phyloP scores from a whole-genome alignment of 2,888 invertebrate species.

The Rhimphoctona megacephalus region DNA sequence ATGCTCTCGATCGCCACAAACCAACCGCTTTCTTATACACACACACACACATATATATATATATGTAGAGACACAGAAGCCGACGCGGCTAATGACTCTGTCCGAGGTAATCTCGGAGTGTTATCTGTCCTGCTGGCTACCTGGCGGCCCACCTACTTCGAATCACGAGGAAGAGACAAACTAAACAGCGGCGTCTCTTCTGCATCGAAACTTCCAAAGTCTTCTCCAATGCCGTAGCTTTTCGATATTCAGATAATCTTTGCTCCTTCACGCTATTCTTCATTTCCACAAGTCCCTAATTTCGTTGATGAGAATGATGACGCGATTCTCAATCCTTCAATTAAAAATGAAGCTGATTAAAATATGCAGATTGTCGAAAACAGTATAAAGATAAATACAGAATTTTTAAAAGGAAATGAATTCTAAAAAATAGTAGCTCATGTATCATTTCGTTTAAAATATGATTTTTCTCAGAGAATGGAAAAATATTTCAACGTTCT shows the following conservation, averaged over 20 bases:
- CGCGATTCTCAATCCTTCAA: background rate
- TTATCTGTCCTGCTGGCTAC: constrained; percentile 84
- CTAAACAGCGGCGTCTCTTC: constrained; percentile 40
- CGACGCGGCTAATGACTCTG: constrained; percentile 85
- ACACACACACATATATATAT: background rate
- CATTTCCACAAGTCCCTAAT: background rate
- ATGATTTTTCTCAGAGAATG: background rate
- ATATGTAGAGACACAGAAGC: constrained; percentile 81
- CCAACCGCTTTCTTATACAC: constrained; percentile 20
- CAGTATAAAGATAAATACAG: background rate
- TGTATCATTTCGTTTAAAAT: no score
- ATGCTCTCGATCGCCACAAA: constrained; percentile 49
- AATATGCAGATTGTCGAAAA: background rate
- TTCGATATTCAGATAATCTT: constrained; percentile 30
- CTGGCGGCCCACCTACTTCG: constrained; percentile 85
- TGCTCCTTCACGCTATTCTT: constrained; percentile 13
- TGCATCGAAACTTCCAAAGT: constrained; percentile 19
- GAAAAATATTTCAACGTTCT: background rate
- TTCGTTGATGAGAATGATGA: background rate
- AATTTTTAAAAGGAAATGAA: no score
- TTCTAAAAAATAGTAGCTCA: no score
- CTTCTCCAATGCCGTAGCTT: constrained; percentile 4
- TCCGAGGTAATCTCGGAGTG: constrained; percentile 84
- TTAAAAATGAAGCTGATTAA: background rate
- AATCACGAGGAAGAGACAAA: constrained; percentile 78